Evolutionary conservation across 30 jellyfish, hydroid and myxozoan species (phyloP).

Genomic region (Turritopsis rubra): DNA sequence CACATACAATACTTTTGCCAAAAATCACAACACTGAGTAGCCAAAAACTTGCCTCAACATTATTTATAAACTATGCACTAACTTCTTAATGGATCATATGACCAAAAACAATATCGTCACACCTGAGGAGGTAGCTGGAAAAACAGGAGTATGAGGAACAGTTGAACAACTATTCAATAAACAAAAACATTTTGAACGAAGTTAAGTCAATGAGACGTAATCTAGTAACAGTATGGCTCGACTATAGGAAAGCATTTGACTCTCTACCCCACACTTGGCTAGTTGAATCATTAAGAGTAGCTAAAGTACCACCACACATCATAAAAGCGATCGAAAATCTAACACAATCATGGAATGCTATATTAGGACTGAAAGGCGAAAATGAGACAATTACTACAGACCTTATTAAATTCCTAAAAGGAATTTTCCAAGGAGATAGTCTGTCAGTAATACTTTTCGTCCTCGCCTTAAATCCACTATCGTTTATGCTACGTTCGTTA

Average conservation of each 20-base stretch:
- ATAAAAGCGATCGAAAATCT: neutral
- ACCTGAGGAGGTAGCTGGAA: neutral
- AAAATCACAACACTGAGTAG: neutral
- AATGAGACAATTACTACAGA: neutral
- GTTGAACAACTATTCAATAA: neutral
- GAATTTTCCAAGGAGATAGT: slow-evolving; percentile 12
- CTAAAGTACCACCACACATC: neutral
- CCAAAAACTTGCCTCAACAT: neutral
- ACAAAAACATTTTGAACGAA: slow-evolving; percentile 5
- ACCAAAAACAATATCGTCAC: neutral
- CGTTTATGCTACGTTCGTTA: neutral
- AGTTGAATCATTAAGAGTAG: neutral
- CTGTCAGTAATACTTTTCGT: slow-evolving; percentile 3
- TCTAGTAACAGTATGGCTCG: slow-evolving; percentile 15
- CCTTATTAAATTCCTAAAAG: neutral
- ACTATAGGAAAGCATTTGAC: slow-evolving; percentile 14
- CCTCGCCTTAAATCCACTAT: neutral
- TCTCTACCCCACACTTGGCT: slow-evolving; percentile 6
- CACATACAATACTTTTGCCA: neutral
- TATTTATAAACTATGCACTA: neutral
- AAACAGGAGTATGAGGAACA: neutral
- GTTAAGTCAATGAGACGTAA: neutral
- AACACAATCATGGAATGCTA: neutral
- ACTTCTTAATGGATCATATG: neutral
- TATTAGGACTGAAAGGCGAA: neutral